phyloP scores from a whole-genome alignment of 2,797 vertebrate genomes.

The Gadopsis marmoratus region DNA sequence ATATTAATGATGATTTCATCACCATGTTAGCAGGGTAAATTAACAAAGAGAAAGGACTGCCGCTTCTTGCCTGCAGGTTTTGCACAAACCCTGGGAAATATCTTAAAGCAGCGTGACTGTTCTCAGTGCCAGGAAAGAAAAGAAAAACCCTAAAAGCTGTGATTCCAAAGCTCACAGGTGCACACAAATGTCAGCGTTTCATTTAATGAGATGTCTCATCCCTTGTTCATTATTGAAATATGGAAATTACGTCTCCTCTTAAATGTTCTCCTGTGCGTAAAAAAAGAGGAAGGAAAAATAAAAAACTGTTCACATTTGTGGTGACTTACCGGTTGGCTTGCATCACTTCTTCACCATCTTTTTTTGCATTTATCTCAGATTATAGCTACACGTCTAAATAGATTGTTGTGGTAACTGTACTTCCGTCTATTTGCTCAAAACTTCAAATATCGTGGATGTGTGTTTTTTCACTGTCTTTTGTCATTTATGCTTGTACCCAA shows the following conservation, averaged over 20 bases:
- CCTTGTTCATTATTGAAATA: slow-evolving; percentile 44
- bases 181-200: slow-evolving; percentile 50
- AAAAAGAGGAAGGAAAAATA: slow-evolving; percentile 9
- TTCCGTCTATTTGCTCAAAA: neutral
- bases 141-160: slow-evolving; percentile 20
- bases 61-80: slow-evolving; percentile 18
- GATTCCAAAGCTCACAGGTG: slow-evolving; percentile 16
- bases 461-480: neutral
- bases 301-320: slow-evolving; percentile 12
- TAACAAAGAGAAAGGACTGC: slow-evolving; percentile 1
- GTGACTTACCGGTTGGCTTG: neutral
- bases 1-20: slow-evolving; percentile 17
- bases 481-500: neutral
- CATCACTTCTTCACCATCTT: slow-evolving; percentile 11
- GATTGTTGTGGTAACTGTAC: neutral
- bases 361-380: neutral
- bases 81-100: slow-evolving; percentile 9
- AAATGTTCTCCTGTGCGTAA: slow-evolving; percentile 19
- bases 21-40: slow-evolving; percentile 5
- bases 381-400: neutral
- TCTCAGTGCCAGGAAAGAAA: neutral
- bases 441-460: neutral
- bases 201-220: slow-evolving; percentile 57
- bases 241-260: slow-evolving; percentile 31
- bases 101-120: neutral